Evolutionary conservation across 2,888 invertebrate genomes (phyloP), one percentile per base, ranked within the genome.

Genomic region (Automeris io): DNA sequence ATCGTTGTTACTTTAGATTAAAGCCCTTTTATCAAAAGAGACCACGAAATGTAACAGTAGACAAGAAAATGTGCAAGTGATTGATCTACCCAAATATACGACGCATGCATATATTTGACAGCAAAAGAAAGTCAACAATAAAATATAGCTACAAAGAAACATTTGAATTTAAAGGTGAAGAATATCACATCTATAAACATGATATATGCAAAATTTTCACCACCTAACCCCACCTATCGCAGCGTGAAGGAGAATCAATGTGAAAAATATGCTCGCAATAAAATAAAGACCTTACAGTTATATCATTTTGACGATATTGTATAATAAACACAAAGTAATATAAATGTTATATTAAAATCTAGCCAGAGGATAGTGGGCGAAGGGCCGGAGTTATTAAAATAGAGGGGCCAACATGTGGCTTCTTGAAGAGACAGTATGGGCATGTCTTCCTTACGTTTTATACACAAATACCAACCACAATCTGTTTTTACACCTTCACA

Each of bases 321-420:
- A 39, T 2, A 22, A 21, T 18, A 29, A 32, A 45, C 37, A 39
- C 7, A 46, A 26, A 46, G 41, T 49, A 31, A 42, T 35, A 48
- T 48, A 45, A 45, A 37, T 40, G 47, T 43, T 37, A 50, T 47
- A 54, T 41, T 49, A 45, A 55, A 60, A 61, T 58, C 61, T 61
- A 53, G 57, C 59, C 62, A 61, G 59, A 54, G 48, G 53, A 47
- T 51, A 56, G 49, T 57, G 47, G 54, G 42, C 51, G 57, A 47
- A 56, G 59, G 57, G 60, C 59, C 54, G 46, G 48, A 57, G 57
- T 43, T 50, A 54, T 55, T 51, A 57, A 67, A 73, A 73, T 70
- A 74, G 63, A 61, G 53, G 51, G 42, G 52, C 65, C 76, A 79
- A 85, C 85, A 85, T 85, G 85, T 83, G 85, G 82, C 78, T 75